Evolutionary conservation across 2,113 vertebrate species (phyloP).

Genomic region (Hemicordylus capensis): DNA sequence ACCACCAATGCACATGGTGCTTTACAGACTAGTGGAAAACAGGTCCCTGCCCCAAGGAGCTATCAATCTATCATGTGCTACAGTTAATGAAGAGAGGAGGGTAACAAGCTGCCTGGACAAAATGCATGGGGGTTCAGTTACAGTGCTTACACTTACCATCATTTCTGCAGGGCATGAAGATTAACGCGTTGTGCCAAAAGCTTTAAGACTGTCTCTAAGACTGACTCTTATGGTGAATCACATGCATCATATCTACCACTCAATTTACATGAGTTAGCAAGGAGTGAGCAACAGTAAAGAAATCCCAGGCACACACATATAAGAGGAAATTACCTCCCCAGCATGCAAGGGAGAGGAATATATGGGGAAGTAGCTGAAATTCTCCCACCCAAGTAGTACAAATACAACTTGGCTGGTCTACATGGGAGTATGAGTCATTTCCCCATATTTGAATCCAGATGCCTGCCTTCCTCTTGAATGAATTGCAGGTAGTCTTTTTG

Average conservation of each 20-base stretch:
- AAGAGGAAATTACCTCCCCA: not conserved
- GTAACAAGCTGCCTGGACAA: too few relatives aligned
- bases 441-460: not conserved
- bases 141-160: not conserved
- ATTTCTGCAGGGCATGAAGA: not conserved
- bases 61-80: too few relatives aligned
- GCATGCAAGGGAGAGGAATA: not conserved
- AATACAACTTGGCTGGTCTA: not conserved
- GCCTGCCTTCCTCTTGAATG: not conserved
- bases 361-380: not conserved
- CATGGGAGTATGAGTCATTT: not conserved
- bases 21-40: too few relatives aligned
- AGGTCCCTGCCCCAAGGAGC: too few relatives aligned
- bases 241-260: not conserved
- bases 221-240: not conserved
- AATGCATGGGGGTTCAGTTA: too few relatives aligned
- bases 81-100: too few relatives aligned
- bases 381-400: not conserved
- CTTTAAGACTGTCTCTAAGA: too few relatives aligned
- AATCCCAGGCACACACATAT: not conserved
- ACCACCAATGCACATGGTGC: too few relatives aligned
- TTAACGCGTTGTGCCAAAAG: not conserved
- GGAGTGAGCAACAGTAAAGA: not conserved
- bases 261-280: not conserved
- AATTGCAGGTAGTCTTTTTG: not conserved